Evolutionary conservation across 2,888 invertebrate species (phyloP).

Genomic region (Drosophila pegasa): DNA sequence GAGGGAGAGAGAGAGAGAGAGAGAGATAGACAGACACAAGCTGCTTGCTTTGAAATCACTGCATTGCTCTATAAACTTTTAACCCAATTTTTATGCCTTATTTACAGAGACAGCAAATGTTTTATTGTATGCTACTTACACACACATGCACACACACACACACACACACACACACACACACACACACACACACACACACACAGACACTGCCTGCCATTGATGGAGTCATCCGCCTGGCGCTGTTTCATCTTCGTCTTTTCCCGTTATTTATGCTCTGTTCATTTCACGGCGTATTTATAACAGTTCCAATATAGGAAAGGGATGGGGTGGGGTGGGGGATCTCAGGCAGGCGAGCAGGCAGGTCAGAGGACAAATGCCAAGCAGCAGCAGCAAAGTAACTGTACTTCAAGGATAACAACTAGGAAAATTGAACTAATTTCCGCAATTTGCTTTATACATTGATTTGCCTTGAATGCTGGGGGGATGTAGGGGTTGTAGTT

Average conservation of each 20-base stretch:
- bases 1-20: background rate
- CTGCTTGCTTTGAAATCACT: slow-evolving; percentile 64
- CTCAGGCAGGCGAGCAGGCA: too few relatives aligned
- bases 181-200: slow-evolving; percentile 16
- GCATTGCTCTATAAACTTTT: slow-evolving; percentile 82
- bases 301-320: slow-evolving; percentile 12
- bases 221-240: slow-evolving; percentile 37
- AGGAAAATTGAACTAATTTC: background rate
- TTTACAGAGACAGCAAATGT: slow-evolving; percentile 74
- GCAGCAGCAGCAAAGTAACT: background rate
- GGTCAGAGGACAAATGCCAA: too few relatives aligned
- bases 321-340: too few relatives aligned
- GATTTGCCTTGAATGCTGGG: background rate
- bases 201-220: slow-evolving; percentile 13
- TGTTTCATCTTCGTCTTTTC: slow-evolving; percentile 32
- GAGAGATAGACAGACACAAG: slow-evolving; percentile 26
- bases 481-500: too few relatives aligned
- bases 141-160: slow-evolving; percentile 19
- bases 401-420: background rate
- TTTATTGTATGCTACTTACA: slow-evolving; percentile 63
- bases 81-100: slow-evolving; percentile 82
- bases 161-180: slow-evolving; percentile 14
- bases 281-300: slow-evolving; percentile 53
- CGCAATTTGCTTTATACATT: background rate
- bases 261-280: slow-evolving; percentile 57